Conservation (phyloP, 2,888 invertebrate genomes). For the Sinhomidia bicolor region DNA sequence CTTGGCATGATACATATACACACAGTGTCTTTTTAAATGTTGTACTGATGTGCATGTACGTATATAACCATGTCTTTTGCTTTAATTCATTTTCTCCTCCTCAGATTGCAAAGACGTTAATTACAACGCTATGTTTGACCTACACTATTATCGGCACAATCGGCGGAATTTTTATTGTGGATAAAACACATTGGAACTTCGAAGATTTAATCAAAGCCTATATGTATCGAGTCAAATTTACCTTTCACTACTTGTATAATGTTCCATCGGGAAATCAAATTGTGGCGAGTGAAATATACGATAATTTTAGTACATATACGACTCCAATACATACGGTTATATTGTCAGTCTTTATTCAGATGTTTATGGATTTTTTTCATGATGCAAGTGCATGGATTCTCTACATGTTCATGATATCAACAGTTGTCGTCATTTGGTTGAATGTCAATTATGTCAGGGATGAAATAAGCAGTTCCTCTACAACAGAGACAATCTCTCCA, state of each 20-base stretch:
- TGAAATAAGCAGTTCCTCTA: neutral
- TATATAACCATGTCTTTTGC: too few relatives aligned
- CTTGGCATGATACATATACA: too few relatives aligned
- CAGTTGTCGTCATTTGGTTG: neutral
- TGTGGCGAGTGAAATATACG: neutral
- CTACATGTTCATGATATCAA: constrained; percentile 14
- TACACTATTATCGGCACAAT: neutral
- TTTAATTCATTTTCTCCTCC: neutral
- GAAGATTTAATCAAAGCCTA: neutral
- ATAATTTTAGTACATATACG: neutral
- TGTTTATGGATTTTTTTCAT: neutral
- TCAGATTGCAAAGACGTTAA: constrained; percentile 26
- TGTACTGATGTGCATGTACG: too few relatives aligned
- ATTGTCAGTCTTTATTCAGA: neutral
- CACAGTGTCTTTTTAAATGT: neutral
- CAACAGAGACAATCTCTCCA: neutral
- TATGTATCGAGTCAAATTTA: neutral
- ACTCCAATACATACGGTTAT: neutral
- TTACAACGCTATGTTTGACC: neutral
- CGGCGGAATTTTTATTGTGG: constrained; percentile 2
- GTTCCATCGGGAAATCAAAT: neutral
- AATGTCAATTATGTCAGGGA: constrained; percentile 13
- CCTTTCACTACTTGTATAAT: neutral
- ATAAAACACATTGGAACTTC: constrained; percentile 32
- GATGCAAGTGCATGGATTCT: constrained; percentile 32